phyloP scores from a whole-genome alignment of 2,888 invertebrate species.

The Drosophila glabriapex region DNA sequence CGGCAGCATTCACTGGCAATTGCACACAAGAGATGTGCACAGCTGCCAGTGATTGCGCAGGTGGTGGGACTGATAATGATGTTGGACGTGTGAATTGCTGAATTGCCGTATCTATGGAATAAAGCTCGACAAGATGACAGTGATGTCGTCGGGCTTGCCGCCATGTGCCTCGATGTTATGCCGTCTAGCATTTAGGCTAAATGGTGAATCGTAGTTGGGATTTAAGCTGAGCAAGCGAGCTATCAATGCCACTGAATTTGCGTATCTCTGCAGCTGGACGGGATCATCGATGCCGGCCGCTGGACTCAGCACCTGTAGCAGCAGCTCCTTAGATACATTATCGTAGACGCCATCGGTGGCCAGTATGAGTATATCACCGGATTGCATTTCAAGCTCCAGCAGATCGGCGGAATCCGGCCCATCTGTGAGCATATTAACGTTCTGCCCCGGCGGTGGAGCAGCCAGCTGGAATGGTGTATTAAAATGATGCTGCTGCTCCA shows the following conservation, averaged over 20 bases:
- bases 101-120: conserved; percentile 7
- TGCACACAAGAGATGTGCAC: conserved; percentile 35
- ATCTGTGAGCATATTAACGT: conserved; percentile 93
- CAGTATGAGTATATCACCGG: conserved; percentile 95
- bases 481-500: conserved; percentile 98
- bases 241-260: conserved; percentile 97
- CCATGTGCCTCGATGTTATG: conserved; percentile 91
- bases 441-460: conserved; percentile 95
- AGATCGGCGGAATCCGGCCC: conserved; percentile 95
- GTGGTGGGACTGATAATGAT: background rate
- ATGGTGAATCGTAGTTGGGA: conserved; percentile 93
- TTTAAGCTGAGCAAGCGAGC: conserved; percentile 96
- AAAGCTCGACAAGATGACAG: conserved; percentile 55
- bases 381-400: conserved; percentile 91
- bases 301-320: conserved; percentile 92
- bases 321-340: conserved; percentile 95
- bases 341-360: conserved; percentile 99
- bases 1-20: conserved; percentile 38
- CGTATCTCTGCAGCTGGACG: conserved; percentile 92
- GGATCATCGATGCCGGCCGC: conserved; percentile 90
- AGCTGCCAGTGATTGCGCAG: conserved; percentile 43
- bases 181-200: conserved; percentile 47
- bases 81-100: background rate
- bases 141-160: conserved; percentile 98
- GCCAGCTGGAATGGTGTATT: conserved; percentile 98